Conservation (phyloP, 2,113 vertebrate genomes). For the Rhabdomys dilectus region DNA sequence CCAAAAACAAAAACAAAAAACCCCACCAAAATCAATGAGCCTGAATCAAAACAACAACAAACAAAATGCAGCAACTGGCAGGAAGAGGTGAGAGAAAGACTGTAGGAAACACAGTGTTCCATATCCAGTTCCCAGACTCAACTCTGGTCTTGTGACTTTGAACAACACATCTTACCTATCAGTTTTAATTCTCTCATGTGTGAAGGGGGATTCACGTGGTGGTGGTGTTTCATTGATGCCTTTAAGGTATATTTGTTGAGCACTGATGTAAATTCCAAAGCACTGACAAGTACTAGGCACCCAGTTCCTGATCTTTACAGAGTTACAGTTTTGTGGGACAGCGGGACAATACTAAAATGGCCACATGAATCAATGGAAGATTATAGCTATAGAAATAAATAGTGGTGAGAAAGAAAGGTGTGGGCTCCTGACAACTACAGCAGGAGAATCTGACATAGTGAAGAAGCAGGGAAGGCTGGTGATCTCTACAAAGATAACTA, state of each 20-base stretch:
- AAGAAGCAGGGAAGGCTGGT: background rate
- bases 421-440: background rate
- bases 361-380: background rate
- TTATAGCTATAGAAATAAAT: background rate
- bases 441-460: background rate
- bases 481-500: background rate
- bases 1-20: background rate
- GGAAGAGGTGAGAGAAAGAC: background rate
- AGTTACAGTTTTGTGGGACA: conserved; percentile 5
- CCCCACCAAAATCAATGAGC: background rate
- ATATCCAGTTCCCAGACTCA: background rate
- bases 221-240: background rate
- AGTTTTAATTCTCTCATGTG: background rate
- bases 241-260: conserved; percentile 10
- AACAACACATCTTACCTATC: background rate
- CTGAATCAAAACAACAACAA: background rate
- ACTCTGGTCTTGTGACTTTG: background rate
- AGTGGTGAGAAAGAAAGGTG: background rate
- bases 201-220: background rate
- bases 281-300: background rate
- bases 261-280: background rate
- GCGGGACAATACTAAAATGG: background rate
- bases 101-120: background rate
- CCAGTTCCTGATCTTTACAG: background rate
- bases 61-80: background rate